Conservation (phyloP, 2,888 invertebrate species). For the Catonia carolina region DNA sequence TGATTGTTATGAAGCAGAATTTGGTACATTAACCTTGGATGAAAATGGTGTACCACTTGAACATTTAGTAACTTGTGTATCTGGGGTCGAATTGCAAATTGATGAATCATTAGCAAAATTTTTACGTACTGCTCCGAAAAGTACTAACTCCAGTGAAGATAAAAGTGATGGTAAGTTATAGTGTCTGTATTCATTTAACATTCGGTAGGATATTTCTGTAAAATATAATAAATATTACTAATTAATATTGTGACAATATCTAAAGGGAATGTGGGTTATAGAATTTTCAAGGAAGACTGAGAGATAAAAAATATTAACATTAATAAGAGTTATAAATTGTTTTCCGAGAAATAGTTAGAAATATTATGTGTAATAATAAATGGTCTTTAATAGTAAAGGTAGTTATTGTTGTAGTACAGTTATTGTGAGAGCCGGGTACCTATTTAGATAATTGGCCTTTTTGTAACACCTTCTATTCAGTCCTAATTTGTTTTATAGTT, state of each 20-base stretch:
- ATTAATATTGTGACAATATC: too few species aligned
- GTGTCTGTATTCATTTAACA: too few species aligned
- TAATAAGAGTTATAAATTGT: background rate
- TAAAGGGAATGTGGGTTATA: too few species aligned
- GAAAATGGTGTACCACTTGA: conserved; percentile 79
- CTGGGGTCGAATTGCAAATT: conserved; percentile 56
- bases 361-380: too few species aligned
- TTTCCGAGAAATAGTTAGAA: too few species aligned
- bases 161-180: conserved; percentile 16
- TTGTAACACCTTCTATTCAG: too few species aligned
- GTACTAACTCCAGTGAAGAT: background rate
- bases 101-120: conserved; percentile 50
- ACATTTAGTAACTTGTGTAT: conserved; percentile 78
- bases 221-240: background rate
- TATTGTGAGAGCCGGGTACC: too few species aligned
- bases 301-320: background rate
- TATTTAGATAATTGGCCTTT: too few species aligned
- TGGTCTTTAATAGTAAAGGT: too few species aligned
- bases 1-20: conserved; percentile 71
- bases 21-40: conserved; percentile 54
- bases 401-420: too few species aligned
- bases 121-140: conserved; percentile 37
- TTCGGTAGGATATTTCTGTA: background rate
- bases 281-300: too few species aligned
- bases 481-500: too few species aligned